A percentile compares a stretch with the other conserved stretches of the same genome.
Conservation (phyloP, 2,888 invertebrate genomes). For the Agriopis aurantiaria region DNA sequence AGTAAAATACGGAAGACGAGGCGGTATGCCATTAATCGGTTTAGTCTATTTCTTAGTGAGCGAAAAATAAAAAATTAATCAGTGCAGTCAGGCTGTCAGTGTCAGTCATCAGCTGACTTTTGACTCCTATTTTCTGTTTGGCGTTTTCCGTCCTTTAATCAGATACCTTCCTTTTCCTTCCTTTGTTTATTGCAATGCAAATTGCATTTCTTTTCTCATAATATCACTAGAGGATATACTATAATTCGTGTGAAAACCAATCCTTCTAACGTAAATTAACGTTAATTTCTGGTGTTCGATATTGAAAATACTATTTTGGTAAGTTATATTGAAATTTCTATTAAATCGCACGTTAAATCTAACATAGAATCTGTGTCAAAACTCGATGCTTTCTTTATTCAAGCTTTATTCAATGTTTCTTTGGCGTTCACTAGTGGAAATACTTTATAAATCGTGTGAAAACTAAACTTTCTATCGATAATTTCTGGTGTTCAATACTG, state of each 20-base stretch:
- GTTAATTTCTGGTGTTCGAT: not conserved
- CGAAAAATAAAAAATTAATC: not conserved
- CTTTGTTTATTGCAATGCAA: not conserved
- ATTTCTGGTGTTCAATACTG: not conserved
- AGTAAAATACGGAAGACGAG: too few species aligned
- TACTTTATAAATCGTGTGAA: not conserved
- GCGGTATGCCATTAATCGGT: too few species aligned
- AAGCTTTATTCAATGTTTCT: too few species aligned
- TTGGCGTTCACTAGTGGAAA: too few species aligned
- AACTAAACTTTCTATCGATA: not conserved
- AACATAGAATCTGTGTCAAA: too few species aligned
- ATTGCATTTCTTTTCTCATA: not conserved
- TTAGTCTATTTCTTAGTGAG: too few species aligned
- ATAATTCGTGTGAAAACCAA: not conserved
- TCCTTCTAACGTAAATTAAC: not conserved
- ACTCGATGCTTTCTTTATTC: too few species aligned
- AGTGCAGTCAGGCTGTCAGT: not conserved
- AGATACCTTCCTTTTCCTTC: not conserved
- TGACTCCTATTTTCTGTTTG: not conserved
- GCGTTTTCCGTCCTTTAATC: not conserved
- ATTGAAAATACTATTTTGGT: not conserved
- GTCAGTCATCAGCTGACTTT: not conserved
- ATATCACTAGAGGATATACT: not conserved
- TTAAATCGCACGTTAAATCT: not conserved
- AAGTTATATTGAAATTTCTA: not conserved